These are phyloP conservation scores for Miniopterus natalensis DNA, from an alignment of 2,113 vertebrate genomes.

Conservation along the genomic window DNA sequence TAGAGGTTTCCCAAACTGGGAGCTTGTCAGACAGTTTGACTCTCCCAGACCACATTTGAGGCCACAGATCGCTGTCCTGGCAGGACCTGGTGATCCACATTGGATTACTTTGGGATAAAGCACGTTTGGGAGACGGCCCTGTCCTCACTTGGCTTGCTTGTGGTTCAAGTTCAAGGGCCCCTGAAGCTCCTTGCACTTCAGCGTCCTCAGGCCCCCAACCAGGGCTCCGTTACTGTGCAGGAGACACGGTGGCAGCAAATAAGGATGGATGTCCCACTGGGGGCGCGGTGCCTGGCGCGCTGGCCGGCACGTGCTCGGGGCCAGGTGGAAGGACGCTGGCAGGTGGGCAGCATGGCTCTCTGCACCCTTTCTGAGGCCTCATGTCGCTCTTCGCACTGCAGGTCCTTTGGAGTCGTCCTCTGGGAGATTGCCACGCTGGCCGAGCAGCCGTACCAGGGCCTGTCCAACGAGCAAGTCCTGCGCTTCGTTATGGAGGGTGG, in stretches of 20 bases:
- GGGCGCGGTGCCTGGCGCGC: fast-evolving
- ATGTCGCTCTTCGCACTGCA: conserved; percentile 71
- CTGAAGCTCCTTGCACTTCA: too few relatives aligned
- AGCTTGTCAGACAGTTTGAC: not conserved
- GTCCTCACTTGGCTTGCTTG: not conserved
- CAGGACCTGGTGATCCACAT: not conserved
- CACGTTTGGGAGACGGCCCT: not conserved
- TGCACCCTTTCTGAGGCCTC: not conserved
- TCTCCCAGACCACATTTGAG: not conserved
- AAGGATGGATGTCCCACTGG: fast-evolving
- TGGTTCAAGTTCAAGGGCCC: fast-evolving
- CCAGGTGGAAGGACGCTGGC: fast-evolving
- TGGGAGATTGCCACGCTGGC: conserved; percentile 98
- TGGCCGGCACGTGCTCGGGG: fast-evolving
- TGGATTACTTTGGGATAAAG: not conserved
- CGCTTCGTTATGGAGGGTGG: conserved; percentile 99
- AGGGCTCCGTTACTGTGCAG: not conserved
- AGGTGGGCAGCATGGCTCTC: fast-evolving
- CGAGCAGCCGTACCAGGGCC: conserved; percentile 98
- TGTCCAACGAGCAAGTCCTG: conserved; percentile 99
- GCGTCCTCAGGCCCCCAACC: not conserved
- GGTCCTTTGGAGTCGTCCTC: conserved; percentile 98
- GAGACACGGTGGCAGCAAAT: fast-evolving
- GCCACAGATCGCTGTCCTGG: too few relatives aligned
- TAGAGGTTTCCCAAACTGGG: not conserved